These are phyloP conservation scores for Aphis gossypii DNA, from an alignment of 1,140 invertebrate genomes.

Conservation along the genomic window DNA sequence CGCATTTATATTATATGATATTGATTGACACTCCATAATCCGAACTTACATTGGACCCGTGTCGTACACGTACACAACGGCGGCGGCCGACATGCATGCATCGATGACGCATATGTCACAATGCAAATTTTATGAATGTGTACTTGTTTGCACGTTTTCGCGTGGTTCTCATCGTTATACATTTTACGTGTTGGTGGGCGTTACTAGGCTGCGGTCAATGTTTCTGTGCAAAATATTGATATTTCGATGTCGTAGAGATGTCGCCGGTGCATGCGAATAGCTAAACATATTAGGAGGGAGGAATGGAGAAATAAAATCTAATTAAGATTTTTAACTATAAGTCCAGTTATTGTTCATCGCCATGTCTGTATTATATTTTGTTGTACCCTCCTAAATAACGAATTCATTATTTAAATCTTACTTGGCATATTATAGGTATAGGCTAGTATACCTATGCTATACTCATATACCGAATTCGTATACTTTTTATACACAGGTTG, in stretches of 20 bases:
- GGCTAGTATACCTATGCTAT: background rate
- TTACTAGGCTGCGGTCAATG: background rate
- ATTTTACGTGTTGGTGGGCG: background rate
- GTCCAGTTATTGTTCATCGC: background rate
- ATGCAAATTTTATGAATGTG: constrained; percentile 13
- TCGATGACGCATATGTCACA: background rate
- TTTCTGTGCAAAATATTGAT: background rate
- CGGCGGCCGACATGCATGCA: background rate
- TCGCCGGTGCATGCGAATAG: background rate
- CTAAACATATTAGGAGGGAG: background rate
- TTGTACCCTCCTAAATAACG: background rate
- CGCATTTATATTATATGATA: background rate
- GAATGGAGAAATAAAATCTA: background rate
- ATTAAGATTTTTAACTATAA: background rate
- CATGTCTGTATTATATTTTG: background rate
- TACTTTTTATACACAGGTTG: background rate
- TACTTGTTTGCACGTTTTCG: background rate
- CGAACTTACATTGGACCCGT: background rate
- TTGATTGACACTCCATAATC: background rate
- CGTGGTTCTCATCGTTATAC: background rate
- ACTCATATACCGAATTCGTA: background rate
- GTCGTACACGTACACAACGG: background rate
- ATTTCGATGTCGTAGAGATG: background rate
- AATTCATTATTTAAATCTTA: background rate
- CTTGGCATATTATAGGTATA: background rate